Percentiles rank a stretch among this genome's conserved stretches.
These are phyloP conservation scores for Ryuthela nishihirai DNA, from an alignment of 2,888 invertebrate genomes.

Conservation along the genomic window DNA sequence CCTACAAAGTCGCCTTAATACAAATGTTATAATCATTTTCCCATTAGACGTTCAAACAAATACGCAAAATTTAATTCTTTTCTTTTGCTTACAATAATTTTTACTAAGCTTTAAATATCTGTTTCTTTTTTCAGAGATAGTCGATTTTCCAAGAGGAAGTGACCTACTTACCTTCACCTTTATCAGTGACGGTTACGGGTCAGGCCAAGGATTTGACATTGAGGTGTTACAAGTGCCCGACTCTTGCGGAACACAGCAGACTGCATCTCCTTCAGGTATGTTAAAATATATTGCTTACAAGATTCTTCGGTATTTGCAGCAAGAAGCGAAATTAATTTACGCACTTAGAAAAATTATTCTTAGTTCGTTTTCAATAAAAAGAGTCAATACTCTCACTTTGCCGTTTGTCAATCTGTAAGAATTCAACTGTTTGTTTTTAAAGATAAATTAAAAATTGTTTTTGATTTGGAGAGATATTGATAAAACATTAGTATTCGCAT, in stretches of 20 bases:
- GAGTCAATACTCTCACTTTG: too few relatives aligned
- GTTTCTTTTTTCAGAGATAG: constrained; percentile 11
- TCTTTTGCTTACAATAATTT: not conserved
- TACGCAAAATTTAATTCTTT: not conserved
- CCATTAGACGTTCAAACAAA: too few relatives aligned
- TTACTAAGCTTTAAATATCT: not conserved
- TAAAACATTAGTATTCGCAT: too few relatives aligned
- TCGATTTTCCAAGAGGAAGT: constrained; percentile 26
- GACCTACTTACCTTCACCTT: constrained; percentile 33
- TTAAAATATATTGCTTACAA: too few relatives aligned
- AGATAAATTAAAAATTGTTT: too few relatives aligned
- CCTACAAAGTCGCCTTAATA: not conserved
- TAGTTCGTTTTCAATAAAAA: too few relatives aligned
- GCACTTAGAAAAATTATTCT: too few relatives aligned
- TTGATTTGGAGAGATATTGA: too few relatives aligned
- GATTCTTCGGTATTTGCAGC: too few relatives aligned
- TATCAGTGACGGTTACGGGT: constrained; percentile 28
- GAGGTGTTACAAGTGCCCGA: constrained; percentile 38
- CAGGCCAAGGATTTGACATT: constrained; percentile 40
- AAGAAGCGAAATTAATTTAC: too few relatives aligned
- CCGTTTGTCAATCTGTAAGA: too few relatives aligned
- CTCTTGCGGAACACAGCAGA: constrained; percentile 25
- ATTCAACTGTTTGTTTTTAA: too few relatives aligned
- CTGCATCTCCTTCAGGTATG: constrained; percentile 2
- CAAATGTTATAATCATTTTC: not conserved